Evolutionary conservation across 2,888 invertebrate species (phyloP), one percentile per base, ranked within the genome.

Genomic region (Cordilura impudica): DNA sequence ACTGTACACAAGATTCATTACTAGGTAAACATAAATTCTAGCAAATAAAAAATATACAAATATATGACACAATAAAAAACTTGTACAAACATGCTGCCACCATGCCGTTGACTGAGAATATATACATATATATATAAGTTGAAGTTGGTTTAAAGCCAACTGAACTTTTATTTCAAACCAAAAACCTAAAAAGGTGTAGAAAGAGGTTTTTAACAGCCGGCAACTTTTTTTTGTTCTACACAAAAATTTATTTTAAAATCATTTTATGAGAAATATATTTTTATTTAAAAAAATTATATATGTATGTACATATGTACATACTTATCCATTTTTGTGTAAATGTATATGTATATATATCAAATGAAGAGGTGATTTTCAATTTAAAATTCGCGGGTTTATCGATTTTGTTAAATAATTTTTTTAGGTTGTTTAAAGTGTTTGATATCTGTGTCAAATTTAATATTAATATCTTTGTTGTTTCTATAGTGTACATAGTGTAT

Each of bases 1-100:
- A 79, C 77, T 77, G 60, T 76, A 79, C 77, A 82, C 79, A 78
- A 75, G 79, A 75, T 67, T 71, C 69, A 19, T 43, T 76, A 54
- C 70, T 77, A 82, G 82, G 82, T 77, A 16, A 77, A 49, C 82
- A 82, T 58, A 74, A 74, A 60, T 43, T 39, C 16, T 29, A 69
- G 54, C 67, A 56, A 35, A 45, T 16, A 7, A 19, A 49, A 60
- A 69, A 10, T 16, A 8, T 39, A 39, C 12, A 26, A 39, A 39
- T n/a, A n/a, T n/a, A 39, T n/a, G n/a, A n/a, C n/a, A 39, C 12
- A 2, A 39, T n/a, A 39, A 39, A 39, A 39, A 39, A 39, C n/a
- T n/a, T 39, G n/a, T n/a, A 39, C 35, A 39, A 39, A 39, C 35
- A 39, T 39, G 2, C n/a, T 6, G 6, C 3, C 3, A 4, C 26